These are phyloP conservation scores for Lepisosteus oculatus DNA, from an alignment of 2,113 vertebrate species.

Conservation along the genomic window DNA sequence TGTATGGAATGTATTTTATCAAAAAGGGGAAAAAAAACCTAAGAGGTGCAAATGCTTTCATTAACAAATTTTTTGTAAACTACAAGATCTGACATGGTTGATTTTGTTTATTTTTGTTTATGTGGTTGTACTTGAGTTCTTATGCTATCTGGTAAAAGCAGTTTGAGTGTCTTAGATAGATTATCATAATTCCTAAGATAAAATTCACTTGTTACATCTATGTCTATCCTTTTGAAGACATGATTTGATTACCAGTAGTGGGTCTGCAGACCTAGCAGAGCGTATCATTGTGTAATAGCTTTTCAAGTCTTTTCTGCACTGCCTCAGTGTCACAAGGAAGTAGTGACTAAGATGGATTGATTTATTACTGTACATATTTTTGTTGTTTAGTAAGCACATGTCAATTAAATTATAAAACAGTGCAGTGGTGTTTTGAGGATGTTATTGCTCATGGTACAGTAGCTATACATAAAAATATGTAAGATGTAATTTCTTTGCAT, in stretches of 20 bases:
- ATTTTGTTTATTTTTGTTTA: not conserved
- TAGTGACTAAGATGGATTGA: not conserved
- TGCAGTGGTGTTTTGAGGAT: too few species aligned
- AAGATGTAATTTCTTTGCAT: too few species aligned
- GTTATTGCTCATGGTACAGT: too few species aligned
- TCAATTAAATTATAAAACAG: too few species aligned
- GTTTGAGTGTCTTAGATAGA: not conserved
- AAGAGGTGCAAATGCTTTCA: too few species aligned
- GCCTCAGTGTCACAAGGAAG: not conserved
- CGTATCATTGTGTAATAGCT: not conserved
- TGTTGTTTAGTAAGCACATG: too few species aligned
- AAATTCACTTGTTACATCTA: not conserved
- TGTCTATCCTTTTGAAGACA: not conserved
- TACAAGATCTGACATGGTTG: too few species aligned
- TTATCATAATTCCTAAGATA: not conserved
- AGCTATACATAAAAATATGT: too few species aligned
- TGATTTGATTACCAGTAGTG: conserved; percentile 1
- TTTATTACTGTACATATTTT: too few species aligned
- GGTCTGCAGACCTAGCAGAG: not conserved
- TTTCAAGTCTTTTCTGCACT: not conserved
- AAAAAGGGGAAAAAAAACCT: too few species aligned
- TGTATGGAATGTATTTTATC: too few species aligned
- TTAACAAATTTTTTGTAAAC: too few species aligned
- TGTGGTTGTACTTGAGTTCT: not conserved
- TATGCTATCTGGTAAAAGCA: not conserved